Evolutionary conservation across 2,797 vertebrate species (phyloP).

Genomic region (Urophycis tenuis): DNA sequence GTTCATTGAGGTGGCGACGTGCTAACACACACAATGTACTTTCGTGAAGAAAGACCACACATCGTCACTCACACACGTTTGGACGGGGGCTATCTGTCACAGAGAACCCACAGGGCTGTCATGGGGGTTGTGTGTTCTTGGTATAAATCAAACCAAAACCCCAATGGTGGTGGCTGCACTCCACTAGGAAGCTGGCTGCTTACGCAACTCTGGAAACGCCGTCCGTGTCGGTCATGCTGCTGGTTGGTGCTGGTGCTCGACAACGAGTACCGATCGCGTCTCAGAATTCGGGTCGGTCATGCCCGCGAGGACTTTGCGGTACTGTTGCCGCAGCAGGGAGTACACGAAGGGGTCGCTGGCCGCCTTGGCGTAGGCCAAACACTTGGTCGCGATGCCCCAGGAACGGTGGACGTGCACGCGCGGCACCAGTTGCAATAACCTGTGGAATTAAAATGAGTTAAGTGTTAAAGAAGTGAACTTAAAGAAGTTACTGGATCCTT

Average conservation of each 20-base stretch:
- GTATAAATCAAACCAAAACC: not conserved
- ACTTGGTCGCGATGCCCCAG: conserved; percentile 76
- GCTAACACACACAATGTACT: not conserved
- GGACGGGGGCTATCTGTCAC: no score
- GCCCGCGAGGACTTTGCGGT: conserved; percentile 71
- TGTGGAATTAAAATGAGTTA: conserved; percentile 43
- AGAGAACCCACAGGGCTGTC: no score
- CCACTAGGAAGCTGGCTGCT: conserved; percentile 11
- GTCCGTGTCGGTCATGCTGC: conserved; percentile 69
- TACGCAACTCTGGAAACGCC: conserved; percentile 58
- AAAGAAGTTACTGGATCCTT: no score
- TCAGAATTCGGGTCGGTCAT: conserved; percentile 64
- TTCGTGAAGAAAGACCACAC: not conserved
- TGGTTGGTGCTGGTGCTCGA: conserved; percentile 67
- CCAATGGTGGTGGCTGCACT: not conserved
- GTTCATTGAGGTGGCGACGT: not conserved
- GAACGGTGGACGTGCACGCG: conserved; percentile 69
- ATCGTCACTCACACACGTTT: not conserved
- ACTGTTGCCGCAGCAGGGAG: conserved; percentile 74
- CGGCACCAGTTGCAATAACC: conserved; percentile 72
- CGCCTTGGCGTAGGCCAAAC: conserved; percentile 76
- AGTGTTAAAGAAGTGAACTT: not conserved
- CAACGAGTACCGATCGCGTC: conserved; percentile 63
- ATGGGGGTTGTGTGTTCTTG: not conserved
- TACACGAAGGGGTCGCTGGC: conserved; percentile 75